These are phyloP conservation scores for Esox niger DNA, from an alignment of 2,113 vertebrate species.

Conservation along the genomic window DNA sequence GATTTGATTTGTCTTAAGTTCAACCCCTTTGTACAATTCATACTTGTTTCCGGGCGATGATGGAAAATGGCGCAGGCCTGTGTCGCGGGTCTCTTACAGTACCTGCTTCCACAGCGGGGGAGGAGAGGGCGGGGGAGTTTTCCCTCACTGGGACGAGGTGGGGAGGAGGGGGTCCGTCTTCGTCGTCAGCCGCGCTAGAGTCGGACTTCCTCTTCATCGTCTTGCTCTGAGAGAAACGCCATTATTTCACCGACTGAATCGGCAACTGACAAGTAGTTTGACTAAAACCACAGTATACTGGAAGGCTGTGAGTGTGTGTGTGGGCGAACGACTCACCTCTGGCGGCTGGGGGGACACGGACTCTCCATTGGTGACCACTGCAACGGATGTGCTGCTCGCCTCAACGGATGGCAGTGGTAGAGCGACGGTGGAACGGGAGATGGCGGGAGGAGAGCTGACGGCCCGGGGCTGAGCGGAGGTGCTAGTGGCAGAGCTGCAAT, in stretches of 20 bases:
- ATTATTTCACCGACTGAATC: too few species aligned
- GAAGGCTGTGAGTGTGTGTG: background rate
- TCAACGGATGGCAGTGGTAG: slow-evolving; percentile 31
- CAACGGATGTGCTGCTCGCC: slow-evolving; percentile 27
- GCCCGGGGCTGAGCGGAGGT: slow-evolving; percentile 37
- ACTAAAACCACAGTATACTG: background rate
- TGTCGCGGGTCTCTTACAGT: slow-evolving; percentile 22
- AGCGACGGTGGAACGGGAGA: slow-evolving; percentile 32
- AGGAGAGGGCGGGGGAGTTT: slow-evolving; percentile 40
- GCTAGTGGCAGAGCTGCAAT: slow-evolving; percentile 23
- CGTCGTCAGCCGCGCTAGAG: slow-evolving; percentile 50
- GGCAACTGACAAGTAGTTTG: background rate
- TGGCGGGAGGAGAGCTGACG: background rate
- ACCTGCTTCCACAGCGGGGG: slow-evolving; percentile 62
- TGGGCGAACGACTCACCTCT: slow-evolving; percentile 50
- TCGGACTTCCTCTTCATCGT: slow-evolving; percentile 70
- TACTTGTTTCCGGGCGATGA: too few species aligned
- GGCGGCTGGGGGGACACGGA: slow-evolving; percentile 26
- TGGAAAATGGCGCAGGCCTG: background rate
- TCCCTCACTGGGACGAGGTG: slow-evolving; percentile 72
- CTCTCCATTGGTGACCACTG: slow-evolving; percentile 47
- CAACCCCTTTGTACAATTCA: too few species aligned
- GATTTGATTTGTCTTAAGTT: too few species aligned
- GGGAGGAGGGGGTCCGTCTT: slow-evolving; percentile 53
- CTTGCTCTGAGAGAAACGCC: slow-evolving; percentile 52